These are phyloP conservation scores for Equus przewalskii DNA, from an alignment of 2,113 vertebrate genomes.

Conservation along the genomic window DNA sequence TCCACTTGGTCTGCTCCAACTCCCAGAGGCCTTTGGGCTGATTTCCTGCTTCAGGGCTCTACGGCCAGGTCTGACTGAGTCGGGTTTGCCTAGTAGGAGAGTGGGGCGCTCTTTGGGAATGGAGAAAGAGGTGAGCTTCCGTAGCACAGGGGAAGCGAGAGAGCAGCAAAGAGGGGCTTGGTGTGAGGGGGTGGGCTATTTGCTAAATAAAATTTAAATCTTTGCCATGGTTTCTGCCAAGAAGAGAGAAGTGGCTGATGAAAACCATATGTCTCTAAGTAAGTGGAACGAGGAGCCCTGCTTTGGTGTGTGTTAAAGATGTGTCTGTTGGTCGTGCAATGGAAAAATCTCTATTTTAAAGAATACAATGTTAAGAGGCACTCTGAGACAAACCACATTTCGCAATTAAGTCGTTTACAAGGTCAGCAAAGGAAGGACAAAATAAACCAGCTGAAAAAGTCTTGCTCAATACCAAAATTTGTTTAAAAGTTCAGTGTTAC, in stretches of 20 bases:
- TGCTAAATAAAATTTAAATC: conserved; percentile 39
- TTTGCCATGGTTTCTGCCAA: conserved; percentile 42
- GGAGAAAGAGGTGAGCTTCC: neutral
- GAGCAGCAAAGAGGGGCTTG: neutral
- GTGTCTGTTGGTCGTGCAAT: conserved; percentile 63
- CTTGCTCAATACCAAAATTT: conserved; percentile 75
- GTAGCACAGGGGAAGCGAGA: neutral
- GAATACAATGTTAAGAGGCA: conserved; percentile 78
- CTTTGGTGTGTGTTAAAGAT: neutral
- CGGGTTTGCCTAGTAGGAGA: neutral
- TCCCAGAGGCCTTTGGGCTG: conserved; percentile 28
- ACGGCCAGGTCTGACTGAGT: neutral
- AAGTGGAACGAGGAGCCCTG: conserved; percentile 47
- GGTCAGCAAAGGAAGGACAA: conserved; percentile 77
- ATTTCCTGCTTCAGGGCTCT: neutral
- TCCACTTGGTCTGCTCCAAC: neutral
- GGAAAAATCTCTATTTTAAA: conserved; percentile 82
- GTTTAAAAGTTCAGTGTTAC: conserved; percentile 62
- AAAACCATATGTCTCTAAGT: conserved; percentile 73
- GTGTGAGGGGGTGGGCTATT: conserved; percentile 25
- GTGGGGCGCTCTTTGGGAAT: neutral
- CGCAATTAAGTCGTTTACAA: conserved; percentile 82
- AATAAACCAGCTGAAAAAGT: conserved; percentile 63
- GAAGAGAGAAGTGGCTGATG: conserved; percentile 72
- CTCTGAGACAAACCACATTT: conserved; percentile 76